Percentiles rank a stretch among this genome's conserved stretches.
Conservation (phyloP, 2,888 invertebrate species). For the Eupithecia abbreviata region DNA sequence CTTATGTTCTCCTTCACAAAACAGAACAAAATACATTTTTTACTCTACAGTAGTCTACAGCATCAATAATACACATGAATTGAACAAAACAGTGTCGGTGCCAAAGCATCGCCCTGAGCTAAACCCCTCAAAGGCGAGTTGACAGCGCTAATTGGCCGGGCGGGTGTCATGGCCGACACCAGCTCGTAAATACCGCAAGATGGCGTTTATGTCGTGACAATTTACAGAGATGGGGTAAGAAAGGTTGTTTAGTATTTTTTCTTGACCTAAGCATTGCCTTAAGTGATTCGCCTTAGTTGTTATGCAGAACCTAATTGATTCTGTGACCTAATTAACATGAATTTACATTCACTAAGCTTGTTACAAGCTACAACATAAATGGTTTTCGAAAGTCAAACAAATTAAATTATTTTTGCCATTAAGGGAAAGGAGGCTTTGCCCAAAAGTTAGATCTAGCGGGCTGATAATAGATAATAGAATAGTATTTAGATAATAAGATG, state of each 20-base stretch:
- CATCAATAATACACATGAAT: conserved; percentile 24
- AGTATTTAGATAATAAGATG: not conserved
- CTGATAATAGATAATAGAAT: not conserved
- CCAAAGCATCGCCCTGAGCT: conserved; percentile 28
- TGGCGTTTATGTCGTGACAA: not conserved
- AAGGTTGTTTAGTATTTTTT: not conserved
- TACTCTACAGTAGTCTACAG: not conserved
- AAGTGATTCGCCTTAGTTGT: not conserved
- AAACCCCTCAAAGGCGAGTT: conserved; percentile 29
- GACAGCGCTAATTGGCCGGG: conserved; percentile 42
- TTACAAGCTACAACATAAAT: not conserved
- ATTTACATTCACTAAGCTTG: not conserved
- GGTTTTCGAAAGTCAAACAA: not conserved
- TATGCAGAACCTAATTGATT: not conserved
- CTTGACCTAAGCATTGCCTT: not conserved
- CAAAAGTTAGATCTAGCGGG: not conserved
- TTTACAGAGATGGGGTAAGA: not conserved
- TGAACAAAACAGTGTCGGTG: conserved; percentile 10
- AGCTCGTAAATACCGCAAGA: conserved; percentile 21
- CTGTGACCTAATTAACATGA: not conserved
- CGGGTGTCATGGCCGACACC: conserved; percentile 28
- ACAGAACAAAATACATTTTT: not conserved
- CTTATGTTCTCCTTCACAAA: not conserved
- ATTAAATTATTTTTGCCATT: not conserved
- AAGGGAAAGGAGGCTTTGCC: not conserved